Base-by-base conservation (phyloP, 2,113 vertebrate genomes). In the Elanus axillaris region DNA sequence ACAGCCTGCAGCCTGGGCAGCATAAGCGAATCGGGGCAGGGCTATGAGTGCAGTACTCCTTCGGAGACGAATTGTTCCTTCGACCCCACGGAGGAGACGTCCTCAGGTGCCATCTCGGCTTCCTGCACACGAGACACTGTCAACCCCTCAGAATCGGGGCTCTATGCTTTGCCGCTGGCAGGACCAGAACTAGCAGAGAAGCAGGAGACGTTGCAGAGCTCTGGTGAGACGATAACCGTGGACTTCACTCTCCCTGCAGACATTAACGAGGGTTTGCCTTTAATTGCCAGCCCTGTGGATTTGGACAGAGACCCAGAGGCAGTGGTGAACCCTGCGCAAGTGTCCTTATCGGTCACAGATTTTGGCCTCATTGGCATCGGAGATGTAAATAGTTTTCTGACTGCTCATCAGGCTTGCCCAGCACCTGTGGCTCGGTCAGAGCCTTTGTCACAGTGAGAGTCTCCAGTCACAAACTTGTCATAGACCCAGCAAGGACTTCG, bases 361-460 rank as follows among this genome's bases (percentile, higher is more conserved):
- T 99, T 99, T 66, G 98, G 99, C 95, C 96, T 98, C 71, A 97
- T 99, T 20, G 98, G 98, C 97, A 97, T 98, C 0, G 98, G 98
- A 90, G 98, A 98, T 22, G 98, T 98, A 94, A 98, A 98, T 88
- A 97, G 97, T 86, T 98, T 99, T 85, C 97, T 99, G 98, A 98
- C 97, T 55, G 83, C 98, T 40, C 98, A 95, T 34, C 92, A 97
- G 40, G 88, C 97, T 50, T 98, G 98, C 78, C 96, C 98, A 5
- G 95, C 98, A 7, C 96, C 98, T 1, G 95, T 98, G 96, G 98
- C 98, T 96, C 98, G 96, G 50, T 93, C 98, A 12, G 98, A 95
- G 95, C 98, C 98, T 58, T 95, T 99, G 95, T 98, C 98, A 79
- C 98, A 99, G 98, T 99, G 98, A 99, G 73, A 95, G 48, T 32